Evolutionary conservation across 2,113 vertebrate species (phyloP).

Genomic region (Lepisosteus osseus): DNA sequence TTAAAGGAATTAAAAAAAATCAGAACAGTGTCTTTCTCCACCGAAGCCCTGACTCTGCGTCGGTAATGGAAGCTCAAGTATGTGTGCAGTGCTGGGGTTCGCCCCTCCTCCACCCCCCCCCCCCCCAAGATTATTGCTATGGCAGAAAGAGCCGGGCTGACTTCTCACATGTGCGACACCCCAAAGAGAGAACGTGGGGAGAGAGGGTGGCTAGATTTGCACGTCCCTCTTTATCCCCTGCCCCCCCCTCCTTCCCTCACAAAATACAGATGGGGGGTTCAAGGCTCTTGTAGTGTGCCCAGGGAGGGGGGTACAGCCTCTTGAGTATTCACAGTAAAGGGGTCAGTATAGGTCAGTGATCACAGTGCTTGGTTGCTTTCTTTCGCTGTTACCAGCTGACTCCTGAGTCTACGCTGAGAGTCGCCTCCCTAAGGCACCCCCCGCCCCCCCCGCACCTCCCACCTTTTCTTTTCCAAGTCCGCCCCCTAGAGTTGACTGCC

Average conservation of each 20-base stretch:
- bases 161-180: too few relatives aligned
- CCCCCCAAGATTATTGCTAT: too few relatives aligned
- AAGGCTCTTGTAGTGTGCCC: neutral
- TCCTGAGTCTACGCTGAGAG: slow-evolving; percentile 28
- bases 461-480: slow-evolving; percentile 2
- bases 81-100: too few relatives aligned
- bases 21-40: too few relatives aligned
- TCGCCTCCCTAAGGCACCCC: neutral
- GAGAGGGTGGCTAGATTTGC: neutral
- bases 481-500: neutral
- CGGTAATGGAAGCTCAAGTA: too few relatives aligned
- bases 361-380: slow-evolving; percentile 69
- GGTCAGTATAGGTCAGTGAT: slow-evolving; percentile 67
- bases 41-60: too few relatives aligned
- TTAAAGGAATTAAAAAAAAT: too few relatives aligned
- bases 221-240: neutral
- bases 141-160: too few relatives aligned
- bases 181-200: neutral
- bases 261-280: neutral
- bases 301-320: slow-evolving; percentile 25
- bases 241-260: too few relatives aligned
- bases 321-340: slow-evolving; percentile 59
- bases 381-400: slow-evolving; percentile 42
- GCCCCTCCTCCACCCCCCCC: too few relatives aligned
- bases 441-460: neutral